Percentiles rank a stretch among this genome's conserved stretches.
phyloP scores from a whole-genome alignment of 30 jellyfish, hydroid and myxozoan genomes.

The Aurelia aurita complex sp. Pacific region DNA sequence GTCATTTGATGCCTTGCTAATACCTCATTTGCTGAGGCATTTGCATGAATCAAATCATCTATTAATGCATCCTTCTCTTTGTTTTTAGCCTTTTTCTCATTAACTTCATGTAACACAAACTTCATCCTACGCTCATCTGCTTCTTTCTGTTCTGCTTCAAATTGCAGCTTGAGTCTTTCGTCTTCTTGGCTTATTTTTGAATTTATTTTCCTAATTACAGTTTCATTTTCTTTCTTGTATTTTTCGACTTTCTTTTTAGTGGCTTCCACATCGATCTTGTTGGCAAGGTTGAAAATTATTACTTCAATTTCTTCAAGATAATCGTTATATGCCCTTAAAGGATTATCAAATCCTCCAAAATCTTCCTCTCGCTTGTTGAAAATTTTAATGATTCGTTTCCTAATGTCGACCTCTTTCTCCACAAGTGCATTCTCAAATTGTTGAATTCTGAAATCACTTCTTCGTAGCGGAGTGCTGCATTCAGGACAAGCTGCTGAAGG shows the following conservation, averaged over 20 bases:
- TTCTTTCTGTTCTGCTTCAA: slow-evolving; percentile 67
- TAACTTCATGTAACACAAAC: slow-evolving; percentile 43
- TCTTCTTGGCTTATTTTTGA: slow-evolving; percentile 88
- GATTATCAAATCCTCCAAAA: slow-evolving; percentile 49
- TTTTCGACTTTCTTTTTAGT: slow-evolving; percentile 81
- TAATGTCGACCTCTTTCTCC: slow-evolving; percentile 94
- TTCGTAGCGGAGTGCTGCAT: slow-evolving; percentile 90
- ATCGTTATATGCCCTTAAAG: slow-evolving; percentile 80
- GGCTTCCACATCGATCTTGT: slow-evolving; percentile 84
- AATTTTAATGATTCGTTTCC: slow-evolving; percentile 76
- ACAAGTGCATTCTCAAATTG: slow-evolving; percentile 91
- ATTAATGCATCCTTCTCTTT: slow-evolving; percentile 88
- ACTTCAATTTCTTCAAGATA: slow-evolving; percentile 94
- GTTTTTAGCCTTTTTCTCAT: slow-evolving; percentile 55
- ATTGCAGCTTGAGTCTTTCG: slow-evolving; percentile 56
- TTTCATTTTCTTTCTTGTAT: slow-evolving; percentile 87
- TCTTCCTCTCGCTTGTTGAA: slow-evolving; percentile 90
- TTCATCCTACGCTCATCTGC: slow-evolving; percentile 65
- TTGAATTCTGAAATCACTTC: slow-evolving; percentile 91
- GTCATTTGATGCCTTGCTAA: slow-evolving; percentile 88
- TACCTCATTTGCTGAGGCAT: slow-evolving; percentile 96
- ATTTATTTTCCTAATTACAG: slow-evolving; percentile 70
- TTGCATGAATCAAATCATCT: slow-evolving; percentile 93
- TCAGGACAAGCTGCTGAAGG: slow-evolving; percentile 99
- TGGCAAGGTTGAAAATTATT: slow-evolving; percentile 80